phyloP scores from a whole-genome alignment of 2,888 invertebrate species.

The Cheilosia scutellata region DNA sequence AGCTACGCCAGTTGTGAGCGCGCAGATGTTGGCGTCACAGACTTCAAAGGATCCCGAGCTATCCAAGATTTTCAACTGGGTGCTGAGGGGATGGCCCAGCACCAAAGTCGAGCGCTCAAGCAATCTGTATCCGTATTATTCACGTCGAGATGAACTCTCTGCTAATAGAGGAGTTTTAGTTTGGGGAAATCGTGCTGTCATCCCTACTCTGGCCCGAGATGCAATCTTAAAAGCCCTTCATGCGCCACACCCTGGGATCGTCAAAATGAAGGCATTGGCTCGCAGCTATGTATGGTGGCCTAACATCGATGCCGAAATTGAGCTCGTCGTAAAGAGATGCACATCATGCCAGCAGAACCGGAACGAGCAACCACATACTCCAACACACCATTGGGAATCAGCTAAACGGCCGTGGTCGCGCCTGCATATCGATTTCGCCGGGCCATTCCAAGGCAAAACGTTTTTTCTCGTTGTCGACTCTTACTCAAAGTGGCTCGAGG shows the following conservation, averaged over 20 bases:
- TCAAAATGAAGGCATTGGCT: constrained; percentile 51
- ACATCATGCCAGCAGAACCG: constrained; percentile 10
- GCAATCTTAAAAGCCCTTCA: constrained; percentile 38
- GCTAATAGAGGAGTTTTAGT: constrained; percentile 19
- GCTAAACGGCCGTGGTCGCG: constrained; percentile 34
- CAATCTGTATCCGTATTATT: constrained; percentile 37
- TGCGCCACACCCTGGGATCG: constrained; percentile 41
- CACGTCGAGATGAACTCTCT: constrained; percentile 9
- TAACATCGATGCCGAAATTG: constrained; percentile 43
- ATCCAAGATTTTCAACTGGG: constrained; percentile 42
- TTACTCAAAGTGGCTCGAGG: constrained; percentile 65
- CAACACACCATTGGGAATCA: constrained; percentile 27
- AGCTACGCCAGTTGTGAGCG: constrained; percentile 14
- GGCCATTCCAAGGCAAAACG: constrained; percentile 36
- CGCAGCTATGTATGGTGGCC: constrained; percentile 50
- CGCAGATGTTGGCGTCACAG: constrained; percentile 34
- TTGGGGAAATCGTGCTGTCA: not conserved
- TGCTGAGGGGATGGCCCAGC: constrained; percentile 38
- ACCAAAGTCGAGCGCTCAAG: constrained; percentile 28
- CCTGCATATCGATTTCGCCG: constrained; percentile 35
- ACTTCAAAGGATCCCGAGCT: constrained; percentile 33
- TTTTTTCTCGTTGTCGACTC: constrained; percentile 35
- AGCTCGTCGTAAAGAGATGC: constrained; percentile 25
- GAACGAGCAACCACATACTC: constrained; percentile 15
- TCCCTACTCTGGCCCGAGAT: not conserved